These are phyloP conservation scores for Calliphora vicina DNA, from an alignment of 1,140 invertebrate species.

Conservation along the genomic window DNA sequence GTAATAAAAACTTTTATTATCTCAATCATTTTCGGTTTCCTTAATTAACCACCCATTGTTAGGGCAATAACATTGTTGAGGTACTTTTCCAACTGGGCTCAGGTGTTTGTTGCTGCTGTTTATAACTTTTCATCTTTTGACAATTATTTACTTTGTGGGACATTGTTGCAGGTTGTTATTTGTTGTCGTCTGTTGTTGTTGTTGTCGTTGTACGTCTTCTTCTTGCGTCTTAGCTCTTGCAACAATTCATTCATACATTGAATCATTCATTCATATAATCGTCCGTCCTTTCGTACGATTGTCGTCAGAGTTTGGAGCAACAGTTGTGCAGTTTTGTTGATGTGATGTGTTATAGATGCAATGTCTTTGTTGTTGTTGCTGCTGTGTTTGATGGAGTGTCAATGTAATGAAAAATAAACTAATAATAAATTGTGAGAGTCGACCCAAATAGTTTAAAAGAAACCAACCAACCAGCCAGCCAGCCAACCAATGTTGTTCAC, in stretches of 20 bases:
- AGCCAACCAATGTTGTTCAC: conserved; percentile 45
- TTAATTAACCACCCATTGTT: too few species aligned
- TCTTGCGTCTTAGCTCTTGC: background rate
- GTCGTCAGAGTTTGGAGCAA: background rate
- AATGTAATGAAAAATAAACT: conserved; percentile 64
- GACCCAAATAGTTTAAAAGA: conserved; percentile 62
- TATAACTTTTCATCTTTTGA: too few species aligned
- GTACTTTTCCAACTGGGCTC: background rate
- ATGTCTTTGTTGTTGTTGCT: background rate
- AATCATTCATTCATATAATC: background rate
- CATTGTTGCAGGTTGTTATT: conserved; percentile 47
- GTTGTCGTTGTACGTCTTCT: conserved; percentile 32
- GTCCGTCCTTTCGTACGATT: background rate
- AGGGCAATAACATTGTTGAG: background rate
- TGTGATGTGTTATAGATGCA: background rate
- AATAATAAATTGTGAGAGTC: conserved; percentile 64
- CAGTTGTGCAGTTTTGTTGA: background rate
- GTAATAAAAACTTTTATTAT: too few species aligned
- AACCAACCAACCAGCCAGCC: conserved; percentile 43
- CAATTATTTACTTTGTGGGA: conserved; percentile 7
- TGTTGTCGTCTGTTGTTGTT: background rate
- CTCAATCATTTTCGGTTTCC: too few species aligned
- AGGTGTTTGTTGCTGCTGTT: background rate
- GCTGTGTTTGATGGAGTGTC: conserved; percentile 58
- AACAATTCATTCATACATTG: background rate